Conservation (phyloP, 2,113 vertebrate species). For the Heptranchias perlo region DNA sequence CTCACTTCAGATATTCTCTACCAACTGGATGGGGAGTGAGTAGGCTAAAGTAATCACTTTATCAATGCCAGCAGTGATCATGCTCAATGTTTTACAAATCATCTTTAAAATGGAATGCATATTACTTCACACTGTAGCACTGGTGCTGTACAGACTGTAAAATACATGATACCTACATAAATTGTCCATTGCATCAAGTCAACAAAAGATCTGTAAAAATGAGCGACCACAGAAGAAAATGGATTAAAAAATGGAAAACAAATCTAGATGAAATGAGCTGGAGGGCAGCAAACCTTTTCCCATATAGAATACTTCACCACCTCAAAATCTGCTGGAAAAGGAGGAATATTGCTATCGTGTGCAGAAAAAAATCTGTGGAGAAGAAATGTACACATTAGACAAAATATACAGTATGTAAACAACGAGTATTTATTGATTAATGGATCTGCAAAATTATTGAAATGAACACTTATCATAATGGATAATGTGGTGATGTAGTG, state of each 20-base stretch:
- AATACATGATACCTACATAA: neutral
- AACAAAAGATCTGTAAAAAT: neutral
- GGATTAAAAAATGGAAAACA: neutral
- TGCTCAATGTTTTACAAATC: neutral
- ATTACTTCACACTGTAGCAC: neutral
- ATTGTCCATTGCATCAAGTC: neutral
- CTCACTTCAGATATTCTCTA: neutral
- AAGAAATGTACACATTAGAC: constrained; percentile 41
- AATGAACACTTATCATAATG: neutral
- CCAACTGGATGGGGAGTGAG: neutral
- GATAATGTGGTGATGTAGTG: neutral
- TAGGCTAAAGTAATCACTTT: neutral
- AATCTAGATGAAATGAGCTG: neutral
- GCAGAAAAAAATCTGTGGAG: constrained; percentile 55
- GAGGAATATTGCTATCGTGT: constrained; percentile 46
- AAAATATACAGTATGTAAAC: neutral
- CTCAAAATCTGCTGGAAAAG: constrained; percentile 61
- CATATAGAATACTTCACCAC: constrained; percentile 72
- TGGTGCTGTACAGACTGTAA: neutral
- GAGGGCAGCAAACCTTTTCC: constrained; percentile 55
- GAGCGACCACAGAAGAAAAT: neutral
- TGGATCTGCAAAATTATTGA: neutral
- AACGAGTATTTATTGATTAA: neutral
- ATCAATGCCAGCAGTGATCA: neutral
- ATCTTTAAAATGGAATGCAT: neutral